phyloP scores from a whole-genome alignment of 2,888 invertebrate species.

The Tipula unca region DNA sequence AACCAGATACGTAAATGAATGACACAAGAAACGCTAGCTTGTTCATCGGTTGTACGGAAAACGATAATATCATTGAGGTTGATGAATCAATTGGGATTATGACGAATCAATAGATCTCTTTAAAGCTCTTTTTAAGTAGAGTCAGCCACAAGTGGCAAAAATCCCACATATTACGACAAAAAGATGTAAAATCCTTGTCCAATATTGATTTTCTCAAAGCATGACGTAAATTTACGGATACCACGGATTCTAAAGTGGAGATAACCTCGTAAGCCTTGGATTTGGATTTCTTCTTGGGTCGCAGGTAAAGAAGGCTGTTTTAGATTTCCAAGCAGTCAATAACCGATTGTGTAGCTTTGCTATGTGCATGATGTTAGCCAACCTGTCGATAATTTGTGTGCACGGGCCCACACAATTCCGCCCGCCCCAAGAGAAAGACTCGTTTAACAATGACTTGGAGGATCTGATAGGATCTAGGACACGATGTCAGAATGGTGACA shows the following conservation, averaged over 20 bases:
- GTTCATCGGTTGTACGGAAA: not conserved
- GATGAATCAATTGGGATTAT: not conserved
- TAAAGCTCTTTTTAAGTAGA: not conserved
- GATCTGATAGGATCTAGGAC: no score
- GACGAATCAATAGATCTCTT: not conserved
- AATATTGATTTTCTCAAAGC: not conserved
- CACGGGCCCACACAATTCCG: no score
- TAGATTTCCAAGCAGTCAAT: no score
- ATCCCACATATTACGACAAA: not conserved
- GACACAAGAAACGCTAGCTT: not conserved
- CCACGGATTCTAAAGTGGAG: not conserved
- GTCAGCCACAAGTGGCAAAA: not conserved
- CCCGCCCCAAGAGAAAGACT: no score
- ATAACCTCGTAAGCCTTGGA: no score
- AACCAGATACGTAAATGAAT: not conserved
- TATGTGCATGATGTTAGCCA: no score
- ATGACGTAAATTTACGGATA: not conserved
- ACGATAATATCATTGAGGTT: not conserved
- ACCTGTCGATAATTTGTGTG: no score
- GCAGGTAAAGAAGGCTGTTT: no score
- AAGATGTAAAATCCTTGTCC: not conserved
- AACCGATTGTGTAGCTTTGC: no score
- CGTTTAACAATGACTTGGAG: no score
- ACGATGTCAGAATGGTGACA: no score
- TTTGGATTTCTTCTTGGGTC: no score